Base-by-base conservation (phyloP, 1,140 invertebrate species). In the Yoshiicerus persimilis region DNA sequence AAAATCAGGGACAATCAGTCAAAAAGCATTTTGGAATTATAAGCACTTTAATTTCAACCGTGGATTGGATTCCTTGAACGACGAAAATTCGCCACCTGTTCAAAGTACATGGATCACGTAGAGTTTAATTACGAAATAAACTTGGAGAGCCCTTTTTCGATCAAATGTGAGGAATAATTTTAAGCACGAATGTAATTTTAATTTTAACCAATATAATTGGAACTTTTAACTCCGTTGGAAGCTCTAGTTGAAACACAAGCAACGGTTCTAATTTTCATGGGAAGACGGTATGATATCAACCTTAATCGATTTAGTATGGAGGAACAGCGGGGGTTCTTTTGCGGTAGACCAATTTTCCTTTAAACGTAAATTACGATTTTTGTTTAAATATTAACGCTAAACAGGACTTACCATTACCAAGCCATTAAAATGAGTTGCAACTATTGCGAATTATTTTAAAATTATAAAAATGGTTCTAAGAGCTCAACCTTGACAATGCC, bases 241-340 rank as follows among this genome's bases (percentile, higher is more conserved):
- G n/a, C 16, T 0, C 16, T n/a, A n/a, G n/a, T n/a, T 56, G 47
- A 75, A n/a, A 13, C 66, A 13, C 10, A n/a, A 2, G 91, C 90
- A 8, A 91, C 91, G 3, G 89, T 92, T 3, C 89, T 91, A 6
- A 90, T 92, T 39, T 92, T 92, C 87, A 41, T 92, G 88, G 91
- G 91, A 2, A 91, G 91, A 4, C 88, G 87, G n/a, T 66, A 87
- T 11, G 91, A 92, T 34, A 89, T 90, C 56, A n/a, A 87, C n/a
- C 90, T 91, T 0, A 75, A 87, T 30, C 86, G 77, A 41, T 75
- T 91, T 34, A 41, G 27, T 9, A 87, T 91, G 36, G 89, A 90
- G 34, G 90, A 91, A 32, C 90, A 91, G 80, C 86, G 91, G 6
- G 41, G 86, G 8, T 84, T 91, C 8, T 90, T 86, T 91, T 41